A percentile compares a stretch with the other conserved stretches of the same genome.
phyloP scores from a whole-genome alignment of 2,113 vertebrate genomes.

The Gambusia holbrooki region DNA sequence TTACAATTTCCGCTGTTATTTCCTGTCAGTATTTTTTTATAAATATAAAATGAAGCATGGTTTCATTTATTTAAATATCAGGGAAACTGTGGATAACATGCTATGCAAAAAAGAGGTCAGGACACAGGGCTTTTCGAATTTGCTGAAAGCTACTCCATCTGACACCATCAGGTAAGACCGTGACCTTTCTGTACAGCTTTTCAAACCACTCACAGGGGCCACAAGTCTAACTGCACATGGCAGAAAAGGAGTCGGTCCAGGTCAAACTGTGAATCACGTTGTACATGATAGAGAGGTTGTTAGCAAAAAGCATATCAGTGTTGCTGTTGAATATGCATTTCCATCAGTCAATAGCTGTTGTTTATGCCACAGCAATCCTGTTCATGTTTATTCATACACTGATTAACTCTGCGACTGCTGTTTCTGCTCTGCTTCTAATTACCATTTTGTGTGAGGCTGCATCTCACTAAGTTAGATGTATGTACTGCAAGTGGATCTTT shows the following conservation, averaged over 20 bases:
- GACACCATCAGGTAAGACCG: constrained; percentile 11
- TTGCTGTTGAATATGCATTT: constrained; percentile 55
- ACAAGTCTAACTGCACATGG: constrained; percentile 3
- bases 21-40: not conserved
- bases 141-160: constrained; percentile 21
- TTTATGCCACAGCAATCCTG: constrained; percentile 48
- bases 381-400: constrained; percentile 64
- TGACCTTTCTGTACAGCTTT: constrained; percentile 29
- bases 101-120: constrained; percentile 16
- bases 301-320: constrained; percentile 42
- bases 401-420: constrained; percentile 58
- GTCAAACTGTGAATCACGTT: constrained; percentile 26
- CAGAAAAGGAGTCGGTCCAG: constrained; percentile 34
- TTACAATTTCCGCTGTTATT: not conserved
- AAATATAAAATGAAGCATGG: not conserved
- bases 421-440: constrained; percentile 50
- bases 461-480: constrained; percentile 45
- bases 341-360: constrained; percentile 32
- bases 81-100: not conserved
- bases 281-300: constrained; percentile 31
- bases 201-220: not conserved
- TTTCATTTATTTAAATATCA: constrained; percentile 7
- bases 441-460: constrained; percentile 45
- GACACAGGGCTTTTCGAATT: constrained; percentile 14
- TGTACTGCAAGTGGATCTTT: constrained; percentile 19